A percentile compares a stretch with the other conserved stretches of the same genome.
Conservation (phyloP, 2,797 vertebrate species). For the Platalea minor region DNA sequence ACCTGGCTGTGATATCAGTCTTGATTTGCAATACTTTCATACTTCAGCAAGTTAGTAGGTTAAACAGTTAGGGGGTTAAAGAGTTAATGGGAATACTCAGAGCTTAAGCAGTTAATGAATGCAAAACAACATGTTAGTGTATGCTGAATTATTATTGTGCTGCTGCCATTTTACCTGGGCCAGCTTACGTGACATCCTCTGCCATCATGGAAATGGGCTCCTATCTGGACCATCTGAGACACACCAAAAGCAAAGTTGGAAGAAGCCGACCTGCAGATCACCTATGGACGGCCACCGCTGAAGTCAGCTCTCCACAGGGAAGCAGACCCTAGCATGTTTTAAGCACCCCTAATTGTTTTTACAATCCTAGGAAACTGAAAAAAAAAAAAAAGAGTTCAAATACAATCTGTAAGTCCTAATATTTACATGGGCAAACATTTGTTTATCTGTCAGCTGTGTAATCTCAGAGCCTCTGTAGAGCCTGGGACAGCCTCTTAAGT, state of each 20-base stretch:
- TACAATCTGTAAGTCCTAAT: background rate
- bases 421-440: constrained; percentile 32
- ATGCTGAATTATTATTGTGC: background rate
- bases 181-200: background rate
- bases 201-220: background rate
- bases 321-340: background rate
- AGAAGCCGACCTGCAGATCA: background rate
- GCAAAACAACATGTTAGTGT: fast-evolving
- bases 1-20: fast-evolving
- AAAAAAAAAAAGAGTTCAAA: background rate
- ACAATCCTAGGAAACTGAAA: background rate
- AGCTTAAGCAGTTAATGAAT: background rate
- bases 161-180: background rate
- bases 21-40: background rate
- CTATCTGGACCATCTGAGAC: too few species aligned
- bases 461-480: constrained; percentile 17
- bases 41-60: background rate
- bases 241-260: background rate
- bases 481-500: constrained; percentile 25
- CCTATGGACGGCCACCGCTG: background rate
- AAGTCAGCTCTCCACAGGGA: background rate
- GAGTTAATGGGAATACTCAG: background rate
- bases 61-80: background rate
- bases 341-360: constrained; percentile 22
- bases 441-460: constrained; percentile 43